A percentile compares a stretch with the other conserved stretches of the same genome.
These are phyloP conservation scores for Leucoma salicis DNA, from an alignment of 2,888 invertebrate species.

Conservation along the genomic window DNA sequence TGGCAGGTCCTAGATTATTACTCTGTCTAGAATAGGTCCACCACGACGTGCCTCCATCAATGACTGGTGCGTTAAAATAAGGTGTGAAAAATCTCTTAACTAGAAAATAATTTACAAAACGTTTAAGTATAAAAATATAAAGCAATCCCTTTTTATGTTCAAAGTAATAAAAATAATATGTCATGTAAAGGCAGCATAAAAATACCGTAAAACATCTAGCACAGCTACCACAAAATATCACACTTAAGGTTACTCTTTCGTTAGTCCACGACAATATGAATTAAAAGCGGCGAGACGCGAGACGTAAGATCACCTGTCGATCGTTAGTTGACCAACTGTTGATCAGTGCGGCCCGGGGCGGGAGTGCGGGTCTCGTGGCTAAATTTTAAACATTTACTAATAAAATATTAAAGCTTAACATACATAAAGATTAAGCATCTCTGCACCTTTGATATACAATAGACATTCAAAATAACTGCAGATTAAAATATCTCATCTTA, in stretches of 20 bases:
- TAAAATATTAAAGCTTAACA: slow-evolving; percentile 83
- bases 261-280: slow-evolving; percentile 35
- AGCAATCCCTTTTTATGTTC: slow-evolving; percentile 57
- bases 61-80: slow-evolving; percentile 54
- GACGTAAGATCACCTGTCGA: background rate
- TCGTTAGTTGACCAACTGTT: slow-evolving; percentile 12
- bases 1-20: slow-evolving; percentile 22
- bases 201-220: slow-evolving; percentile 68
- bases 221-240: slow-evolving; percentile 75
- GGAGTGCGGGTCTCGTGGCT: slow-evolving; percentile 58
- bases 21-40: slow-evolving; percentile 23
- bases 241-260: slow-evolving; percentile 62
- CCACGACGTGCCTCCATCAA: slow-evolving; percentile 45
- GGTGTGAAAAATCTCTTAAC: slow-evolving; percentile 56
- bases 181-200: slow-evolving; percentile 63
- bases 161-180: slow-evolving; percentile 54
- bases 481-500: slow-evolving; percentile 82
- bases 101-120: slow-evolving; percentile 76
- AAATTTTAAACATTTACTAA: slow-evolving; percentile 80
- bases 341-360: slow-evolving; percentile 37
- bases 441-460: slow-evolving; percentile 81
- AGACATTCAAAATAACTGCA: slow-evolving; percentile 82
- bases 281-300: slow-evolving; percentile 31
- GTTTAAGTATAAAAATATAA: slow-evolving; percentile 77
- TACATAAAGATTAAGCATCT: slow-evolving; percentile 83